Evolutionary conservation across 2,888 invertebrate genomes (phyloP).

Genomic region (Parnassius glacialis): DNA sequence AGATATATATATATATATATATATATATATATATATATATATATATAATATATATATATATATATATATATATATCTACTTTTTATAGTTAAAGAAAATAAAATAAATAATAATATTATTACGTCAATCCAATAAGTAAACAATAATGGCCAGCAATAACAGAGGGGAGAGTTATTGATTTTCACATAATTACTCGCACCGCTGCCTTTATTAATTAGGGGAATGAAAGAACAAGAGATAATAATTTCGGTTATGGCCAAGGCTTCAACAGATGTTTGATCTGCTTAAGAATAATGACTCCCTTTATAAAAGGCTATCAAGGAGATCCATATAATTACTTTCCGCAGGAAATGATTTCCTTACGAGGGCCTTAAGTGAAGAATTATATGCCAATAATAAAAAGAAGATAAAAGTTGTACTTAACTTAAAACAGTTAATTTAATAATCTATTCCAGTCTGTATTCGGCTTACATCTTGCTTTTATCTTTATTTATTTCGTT

Average conservation of each 20-base stretch:
- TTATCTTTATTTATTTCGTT: constrained; percentile 24
- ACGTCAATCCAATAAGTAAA: constrained; percentile 7
- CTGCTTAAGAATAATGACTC: constrained; percentile 27
- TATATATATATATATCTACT: too few species aligned
- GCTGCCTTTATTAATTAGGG: constrained; percentile 28
- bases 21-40: too few species aligned
- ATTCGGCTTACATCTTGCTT: constrained; percentile 23
- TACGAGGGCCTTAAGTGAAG: constrained; percentile 23
- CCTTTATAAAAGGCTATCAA: constrained; percentile 24
- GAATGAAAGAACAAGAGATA: constrained; percentile 40
- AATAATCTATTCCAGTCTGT: constrained; percentile 19
- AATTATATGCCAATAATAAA: constrained; percentile 24
- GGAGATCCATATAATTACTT: constrained; percentile 25
- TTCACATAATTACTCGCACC: constrained; percentile 27
- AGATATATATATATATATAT: too few species aligned
- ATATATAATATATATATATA: too few species aligned
- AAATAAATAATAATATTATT: too few species aligned
- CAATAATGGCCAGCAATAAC: constrained; percentile 15
- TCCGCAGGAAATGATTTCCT: constrained; percentile 22
- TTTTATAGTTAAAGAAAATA: too few species aligned
- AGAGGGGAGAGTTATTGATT: constrained; percentile 21
- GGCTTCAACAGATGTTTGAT: constrained; percentile 38
- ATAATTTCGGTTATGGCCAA: constrained; percentile 60
- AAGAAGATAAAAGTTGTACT: constrained; percentile 23
- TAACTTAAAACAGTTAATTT: constrained; percentile 16